Percentiles rank a stretch among this genome's conserved stretches.
phyloP scores from a whole-genome alignment of 2,888 invertebrate genomes.

The Zele albiditarsus region DNA sequence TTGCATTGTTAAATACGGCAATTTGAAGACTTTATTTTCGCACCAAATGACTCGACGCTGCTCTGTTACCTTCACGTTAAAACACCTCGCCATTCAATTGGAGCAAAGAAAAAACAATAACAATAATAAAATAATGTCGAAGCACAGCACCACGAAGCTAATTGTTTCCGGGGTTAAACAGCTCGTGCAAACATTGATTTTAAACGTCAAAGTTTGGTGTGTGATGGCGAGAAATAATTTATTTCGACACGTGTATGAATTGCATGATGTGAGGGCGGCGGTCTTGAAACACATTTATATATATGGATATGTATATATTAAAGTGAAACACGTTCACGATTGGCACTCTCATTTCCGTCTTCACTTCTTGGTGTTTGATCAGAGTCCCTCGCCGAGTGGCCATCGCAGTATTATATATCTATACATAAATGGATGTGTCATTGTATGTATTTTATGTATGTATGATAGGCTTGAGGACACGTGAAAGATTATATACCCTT shows the following conservation, averaged over 20 bases:
- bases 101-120: neutral
- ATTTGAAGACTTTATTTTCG: neutral
- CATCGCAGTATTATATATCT: neutral
- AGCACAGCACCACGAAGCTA: neutral
- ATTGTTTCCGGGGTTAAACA: constrained; percentile 10
- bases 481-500: constrained; percentile 24
- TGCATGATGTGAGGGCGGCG: neutral
- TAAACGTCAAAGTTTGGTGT: neutral
- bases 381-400: neutral
- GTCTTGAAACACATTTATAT: neutral
- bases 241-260: constrained; percentile 1
- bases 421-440: neutral
- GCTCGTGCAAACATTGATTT: neutral
- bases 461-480: neutral
- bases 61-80: neutral
- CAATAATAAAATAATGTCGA: neutral
- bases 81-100: neutral
- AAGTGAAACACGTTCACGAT: neutral
- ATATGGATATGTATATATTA: constrained; percentile 1
- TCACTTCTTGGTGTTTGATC: constrained; percentile 7
- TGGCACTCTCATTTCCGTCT: constrained; percentile 21
- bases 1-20: neutral
- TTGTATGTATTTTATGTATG: neutral
- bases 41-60: neutral
- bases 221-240: constrained; percentile 6